These are phyloP conservation scores for Pteropus rufus DNA, from an alignment of 2,797 vertebrate genomes.

Conservation along the genomic window DNA sequence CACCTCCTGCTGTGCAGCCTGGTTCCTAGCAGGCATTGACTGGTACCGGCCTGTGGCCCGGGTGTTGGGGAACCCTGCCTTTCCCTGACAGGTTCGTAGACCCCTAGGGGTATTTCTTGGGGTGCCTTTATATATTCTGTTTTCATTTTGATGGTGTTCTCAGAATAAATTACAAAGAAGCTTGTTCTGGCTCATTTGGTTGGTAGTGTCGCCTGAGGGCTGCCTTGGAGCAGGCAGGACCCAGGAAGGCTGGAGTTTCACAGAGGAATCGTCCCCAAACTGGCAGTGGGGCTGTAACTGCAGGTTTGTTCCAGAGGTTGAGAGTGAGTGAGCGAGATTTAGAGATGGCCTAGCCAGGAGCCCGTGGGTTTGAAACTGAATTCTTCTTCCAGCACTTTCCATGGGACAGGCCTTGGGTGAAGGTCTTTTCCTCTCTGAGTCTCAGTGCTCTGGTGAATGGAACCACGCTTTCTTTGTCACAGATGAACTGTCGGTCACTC, in stretches of 20 bases:
- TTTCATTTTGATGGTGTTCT: background rate
- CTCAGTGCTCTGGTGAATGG: background rate
- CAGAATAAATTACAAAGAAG: background rate
- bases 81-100: background rate
- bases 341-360: background rate
- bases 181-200: background rate
- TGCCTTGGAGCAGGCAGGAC: background rate
- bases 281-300: background rate
- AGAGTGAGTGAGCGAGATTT: background rate
- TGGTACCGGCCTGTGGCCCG: too few species aligned
- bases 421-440: background rate
- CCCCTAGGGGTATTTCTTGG: background rate
- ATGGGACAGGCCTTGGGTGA: background rate
- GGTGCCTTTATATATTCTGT: background rate
- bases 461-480: background rate
- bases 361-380: background rate
- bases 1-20: too few species aligned
- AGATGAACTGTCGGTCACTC: background rate
- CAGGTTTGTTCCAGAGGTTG: background rate
- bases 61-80: background rate
- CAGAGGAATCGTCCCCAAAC: background rate
- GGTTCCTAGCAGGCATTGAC: too few species aligned
- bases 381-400: background rate
- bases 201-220: background rate
- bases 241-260: background rate